Evolutionary conservation across 2,888 invertebrate species (phyloP), one percentile per base, ranked within the genome.

Genomic region (Idaea aversata): DNA sequence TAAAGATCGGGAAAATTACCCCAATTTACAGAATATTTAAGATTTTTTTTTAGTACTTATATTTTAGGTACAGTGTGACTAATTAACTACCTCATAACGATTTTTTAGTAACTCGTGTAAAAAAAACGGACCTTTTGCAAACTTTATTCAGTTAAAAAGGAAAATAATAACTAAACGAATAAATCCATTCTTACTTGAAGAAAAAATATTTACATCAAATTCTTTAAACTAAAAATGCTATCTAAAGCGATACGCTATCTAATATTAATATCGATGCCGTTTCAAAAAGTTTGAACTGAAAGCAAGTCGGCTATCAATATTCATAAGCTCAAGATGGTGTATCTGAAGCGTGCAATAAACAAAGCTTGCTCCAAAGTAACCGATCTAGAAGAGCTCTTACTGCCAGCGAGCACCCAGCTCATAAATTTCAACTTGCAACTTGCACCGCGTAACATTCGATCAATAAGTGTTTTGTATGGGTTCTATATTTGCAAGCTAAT

Each of bases 341-440:
- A 81, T 86, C 83, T 85, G 88, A 90, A 87, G 85, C 86, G 79
- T 81, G 88, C 89, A 84, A 90, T 91, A 91, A 91, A 91, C 91
- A 92, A 91, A 86, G 85, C 71, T 60, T 82, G 83, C 79, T 78
- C 75, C 80, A 80, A 80, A 86, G 87, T 82, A 88, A 88, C 85
- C 86, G 84, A 85, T 85, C 81, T 78, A 77, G 72, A 82, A 83
- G 84, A 87, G 86, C 84, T 86, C 86, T 87, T 85, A 85, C 85
- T 65, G 60, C 35, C 59, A 77, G 79, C 78, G 79, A 78, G 82
- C 65, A 66, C 63, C 67, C 65, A 65, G 71, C 86, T 87, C 92
- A 88, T 92, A 91, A 92, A 92, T 92, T 91, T 88, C 86, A 89
- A 90, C 91, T 92, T 90, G 87, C 86, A 91, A 92, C 83, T 92